Base-by-base conservation (phyloP, 2,888 invertebrate species). In the Lapara coniferarum region DNA sequence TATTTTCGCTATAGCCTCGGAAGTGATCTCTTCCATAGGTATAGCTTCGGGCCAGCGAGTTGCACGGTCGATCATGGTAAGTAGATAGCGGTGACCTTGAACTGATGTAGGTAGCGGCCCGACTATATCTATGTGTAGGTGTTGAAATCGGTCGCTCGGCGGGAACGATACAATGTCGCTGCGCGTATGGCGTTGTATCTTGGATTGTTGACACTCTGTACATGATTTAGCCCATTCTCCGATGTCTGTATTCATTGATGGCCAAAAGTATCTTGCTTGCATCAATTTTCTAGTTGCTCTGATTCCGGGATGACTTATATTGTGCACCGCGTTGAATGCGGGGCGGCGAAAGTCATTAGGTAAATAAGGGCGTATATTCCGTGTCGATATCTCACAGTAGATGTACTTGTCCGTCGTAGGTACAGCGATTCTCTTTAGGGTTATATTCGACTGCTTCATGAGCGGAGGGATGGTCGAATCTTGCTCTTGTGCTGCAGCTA, bases 31-130 rank as follows among this genome's bases (percentile, higher is more conserved):
- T 46, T 63, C 16, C 10, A 46, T 63, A 37, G 49, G 63, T 10
- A 16, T 46, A 16, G 72, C 68, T 68, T 71, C 71, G 16, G 67
- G 69, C 71, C 69, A 71, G n/a, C n/a, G 46, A 10, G 69, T 71
- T 16, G 19, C 30, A 37, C 71, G 58, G 57, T 66, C 69, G 2
- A 69, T 71, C 57, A 71, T 71, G 49, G 71, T 71, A 10, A 71
- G 25, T 37, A 71, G 10, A 53, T 71, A 71, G n/a, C 69, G 66
- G 10, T 67, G 19, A 14, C 67, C 66, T 71, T 63, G 16, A 46
- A 19, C 44, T 49, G 49, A 63, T 13, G 49, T 44, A 46, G n/a
- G 49, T 46, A 63, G 49, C 63, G 49, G 49, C 12, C 63, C 63
- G 19, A 63, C 49, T 44, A 63, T 63, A n/a, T 59, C 49, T 10